Percentiles rank a stretch among this genome's conserved stretches.
Conservation (phyloP, 2,113 vertebrate species). For the Tautogolabrus adspersus region DNA sequence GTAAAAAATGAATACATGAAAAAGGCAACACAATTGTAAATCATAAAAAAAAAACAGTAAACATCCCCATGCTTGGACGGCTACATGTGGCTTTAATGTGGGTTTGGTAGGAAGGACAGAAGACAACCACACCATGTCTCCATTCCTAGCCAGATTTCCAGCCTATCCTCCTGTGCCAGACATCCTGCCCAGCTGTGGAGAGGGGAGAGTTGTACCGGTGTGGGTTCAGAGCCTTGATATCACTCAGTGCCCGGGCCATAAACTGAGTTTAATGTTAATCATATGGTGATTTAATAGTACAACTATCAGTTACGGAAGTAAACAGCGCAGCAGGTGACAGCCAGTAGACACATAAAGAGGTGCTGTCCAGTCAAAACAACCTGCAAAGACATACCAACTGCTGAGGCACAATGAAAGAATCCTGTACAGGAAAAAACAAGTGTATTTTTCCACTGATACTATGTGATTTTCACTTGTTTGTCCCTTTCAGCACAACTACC, state of each 20-base stretch:
- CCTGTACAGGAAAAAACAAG: conserved; percentile 48
- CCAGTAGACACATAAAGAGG: conserved; percentile 60
- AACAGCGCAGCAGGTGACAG: conserved; percentile 45
- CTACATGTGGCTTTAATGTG: background rate
- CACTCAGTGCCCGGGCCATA: background rate
- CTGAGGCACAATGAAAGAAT: conserved; percentile 41
- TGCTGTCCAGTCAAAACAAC: conserved; percentile 70
- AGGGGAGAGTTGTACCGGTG: background rate
- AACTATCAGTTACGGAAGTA: conserved; percentile 47
- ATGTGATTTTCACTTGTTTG: conserved; percentile 35
- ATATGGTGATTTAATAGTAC: conserved; percentile 34
- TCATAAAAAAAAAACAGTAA: background rate
- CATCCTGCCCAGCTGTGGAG: conserved; percentile 53
- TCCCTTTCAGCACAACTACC: background rate
- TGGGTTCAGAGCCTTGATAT: conserved; percentile 5
- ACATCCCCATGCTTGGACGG: background rate
- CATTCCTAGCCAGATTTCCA: conserved; percentile 22
- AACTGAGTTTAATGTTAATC: conserved; percentile 48
- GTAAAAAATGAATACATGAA: no score
- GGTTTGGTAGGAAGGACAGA: conserved; percentile 18
- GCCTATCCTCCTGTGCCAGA: conserved; percentile 47
- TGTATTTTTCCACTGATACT: conserved; percentile 48
- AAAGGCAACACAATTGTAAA: background rate
- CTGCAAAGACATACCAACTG: conserved; percentile 46
- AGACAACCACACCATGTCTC: background rate